Evolutionary conservation across 2,888 invertebrate species (phyloP).

Genomic region (Anticlea derivata): DNA sequence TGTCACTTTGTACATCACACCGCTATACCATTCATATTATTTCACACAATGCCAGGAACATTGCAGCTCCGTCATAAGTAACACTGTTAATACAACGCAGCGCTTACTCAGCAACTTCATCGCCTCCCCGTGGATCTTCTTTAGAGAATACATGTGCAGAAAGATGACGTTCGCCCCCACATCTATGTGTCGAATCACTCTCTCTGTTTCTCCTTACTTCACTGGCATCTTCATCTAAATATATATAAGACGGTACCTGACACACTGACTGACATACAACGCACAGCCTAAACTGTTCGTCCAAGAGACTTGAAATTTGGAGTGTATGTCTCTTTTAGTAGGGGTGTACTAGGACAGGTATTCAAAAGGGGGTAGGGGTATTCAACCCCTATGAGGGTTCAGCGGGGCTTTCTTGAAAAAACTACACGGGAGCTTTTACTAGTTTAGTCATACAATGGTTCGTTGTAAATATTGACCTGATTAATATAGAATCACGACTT

Average conservation of each 20-base stretch:
- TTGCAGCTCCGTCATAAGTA: conserved; percentile 49
- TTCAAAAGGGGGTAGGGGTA: too few species aligned
- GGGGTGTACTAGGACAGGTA: too few species aligned
- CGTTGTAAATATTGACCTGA: conserved; percentile 28
- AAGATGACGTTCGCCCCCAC: conserved; percentile 77
- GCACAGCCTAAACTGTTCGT: too few species aligned
- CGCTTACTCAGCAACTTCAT: conserved; percentile 49
- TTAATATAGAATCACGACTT: too few species aligned
- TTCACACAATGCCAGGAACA: conserved; percentile 59
- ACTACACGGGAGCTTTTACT: too few species aligned
- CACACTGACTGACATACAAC: too few species aligned
- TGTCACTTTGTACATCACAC: conserved; percentile 59
- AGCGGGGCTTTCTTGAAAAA: too few species aligned
- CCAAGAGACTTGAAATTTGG: too few species aligned
- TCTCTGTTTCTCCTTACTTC: conserved; percentile 72
- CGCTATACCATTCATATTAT: conserved; percentile 52
- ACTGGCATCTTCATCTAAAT: conserved; percentile 71
- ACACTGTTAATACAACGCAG: conserved; percentile 51
- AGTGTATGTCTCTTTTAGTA: too few species aligned
- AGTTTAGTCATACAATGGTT: conserved; percentile 40
- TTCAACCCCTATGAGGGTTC: too few species aligned
- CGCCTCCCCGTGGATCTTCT: conserved; percentile 66
- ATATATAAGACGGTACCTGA: too few species aligned
- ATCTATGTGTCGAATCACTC: conserved; percentile 73
- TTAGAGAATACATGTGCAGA: conserved; percentile 73